These are phyloP conservation scores for Polylopha cassiicola DNA, from an alignment of 2,888 invertebrate genomes.

Conservation along the genomic window DNA sequence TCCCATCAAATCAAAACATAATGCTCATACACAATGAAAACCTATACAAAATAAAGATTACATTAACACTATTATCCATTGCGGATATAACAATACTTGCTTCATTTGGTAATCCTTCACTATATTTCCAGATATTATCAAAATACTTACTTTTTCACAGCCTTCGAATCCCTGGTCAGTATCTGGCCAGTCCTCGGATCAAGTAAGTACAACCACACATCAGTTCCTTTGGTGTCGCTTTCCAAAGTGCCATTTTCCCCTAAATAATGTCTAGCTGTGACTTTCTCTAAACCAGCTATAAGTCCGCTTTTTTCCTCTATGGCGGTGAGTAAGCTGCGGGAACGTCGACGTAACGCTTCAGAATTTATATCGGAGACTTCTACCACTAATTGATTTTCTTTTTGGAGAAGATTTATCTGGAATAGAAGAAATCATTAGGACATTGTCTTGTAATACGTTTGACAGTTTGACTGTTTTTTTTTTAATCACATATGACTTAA, in stretches of 20 bases:
- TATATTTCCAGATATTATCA: slow-evolving; percentile 29
- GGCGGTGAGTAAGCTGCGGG: slow-evolving; percentile 71
- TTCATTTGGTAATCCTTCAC: too few species aligned
- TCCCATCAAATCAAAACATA: too few species aligned
- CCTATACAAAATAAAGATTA: too few species aligned
- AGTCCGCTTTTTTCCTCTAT: slow-evolving; percentile 85
- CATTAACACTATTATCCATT: too few species aligned
- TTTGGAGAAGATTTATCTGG: slow-evolving; percentile 87
- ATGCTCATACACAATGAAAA: too few species aligned
- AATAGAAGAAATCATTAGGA: slow-evolving; percentile 23
- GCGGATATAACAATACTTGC: too few species aligned
- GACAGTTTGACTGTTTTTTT: too few species aligned
- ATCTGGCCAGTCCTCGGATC: slow-evolving; percentile 88
- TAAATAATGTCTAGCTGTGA: slow-evolving; percentile 86
- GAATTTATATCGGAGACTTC: slow-evolving; percentile 86
- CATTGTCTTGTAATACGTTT: too few species aligned
- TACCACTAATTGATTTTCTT: slow-evolving; percentile 86
- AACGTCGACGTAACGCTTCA: slow-evolving; percentile 78
- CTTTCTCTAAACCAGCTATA: slow-evolving; percentile 87
- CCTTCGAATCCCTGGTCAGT: slow-evolving; percentile 82
- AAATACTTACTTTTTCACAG: slow-evolving; percentile 80
- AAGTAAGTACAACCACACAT: slow-evolving; percentile 91
- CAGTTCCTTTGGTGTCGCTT: slow-evolving; percentile 85
- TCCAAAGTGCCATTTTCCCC: slow-evolving; percentile 86
- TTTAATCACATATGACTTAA: too few species aligned